Evolutionary conservation across 30 jellyfish, hydroid and myxozoan genomes (phyloP).

Genomic region (Aurelia aurita complex sp. Pacific): DNA sequence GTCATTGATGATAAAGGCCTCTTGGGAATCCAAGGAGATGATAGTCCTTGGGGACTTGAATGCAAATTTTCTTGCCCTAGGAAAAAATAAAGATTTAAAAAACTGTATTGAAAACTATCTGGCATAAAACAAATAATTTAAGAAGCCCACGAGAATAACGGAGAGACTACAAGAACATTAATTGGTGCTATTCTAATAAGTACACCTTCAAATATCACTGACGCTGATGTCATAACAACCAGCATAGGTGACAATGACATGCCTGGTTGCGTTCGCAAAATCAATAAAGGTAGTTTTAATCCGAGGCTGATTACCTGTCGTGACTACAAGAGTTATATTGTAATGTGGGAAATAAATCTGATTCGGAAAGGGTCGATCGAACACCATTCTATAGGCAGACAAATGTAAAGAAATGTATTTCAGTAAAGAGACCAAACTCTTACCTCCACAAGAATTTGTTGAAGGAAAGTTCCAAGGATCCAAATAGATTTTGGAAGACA

Average conservation of each 20-base stretch:
- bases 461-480: constrained; percentile 37
- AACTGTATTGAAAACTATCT: not conserved
- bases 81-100: not conserved
- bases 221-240: constrained; percentile 39
- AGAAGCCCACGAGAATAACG: constrained; percentile 41
- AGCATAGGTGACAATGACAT: constrained; percentile 55
- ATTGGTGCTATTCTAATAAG: not conserved
- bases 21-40: constrained; percentile 46
- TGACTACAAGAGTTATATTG: constrained; percentile 18
- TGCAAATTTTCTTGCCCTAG: constrained; percentile 16
- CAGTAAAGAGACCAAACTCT: constrained; percentile 35
- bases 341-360: constrained; percentile 5
- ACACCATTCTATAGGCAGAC: constrained; percentile 27
- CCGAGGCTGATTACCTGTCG: constrained; percentile 41
- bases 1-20: constrained; percentile 51
- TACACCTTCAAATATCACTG: constrained; percentile 6
- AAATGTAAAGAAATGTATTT: constrained; percentile 14
- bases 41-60: constrained; percentile 30
- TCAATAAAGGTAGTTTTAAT: constrained; percentile 12
- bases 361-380: constrained; percentile 28
- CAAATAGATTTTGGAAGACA: not conserved
- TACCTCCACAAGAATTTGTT: constrained; percentile 3
- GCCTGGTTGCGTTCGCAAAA: constrained; percentile 32
- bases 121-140: constrained; percentile 24
- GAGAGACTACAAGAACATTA: constrained; percentile 42